Percentiles rank a stretch among this genome's conserved stretches.
These are phyloP conservation scores for Chelon labrosus DNA, from an alignment of 2,797 vertebrate genomes.

Conservation along the genomic window DNA sequence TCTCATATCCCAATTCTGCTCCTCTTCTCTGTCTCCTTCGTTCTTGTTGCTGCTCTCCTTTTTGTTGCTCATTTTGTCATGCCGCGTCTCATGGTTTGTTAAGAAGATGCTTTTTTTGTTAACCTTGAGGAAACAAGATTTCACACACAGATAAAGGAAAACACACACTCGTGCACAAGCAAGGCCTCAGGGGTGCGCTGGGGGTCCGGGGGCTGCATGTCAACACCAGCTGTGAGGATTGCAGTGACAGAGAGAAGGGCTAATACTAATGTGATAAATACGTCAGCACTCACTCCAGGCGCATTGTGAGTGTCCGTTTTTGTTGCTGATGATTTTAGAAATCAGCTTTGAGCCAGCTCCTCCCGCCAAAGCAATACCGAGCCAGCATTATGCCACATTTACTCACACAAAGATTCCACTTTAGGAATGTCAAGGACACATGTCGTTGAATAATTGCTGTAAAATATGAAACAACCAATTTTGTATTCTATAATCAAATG, in stretches of 20 bases:
- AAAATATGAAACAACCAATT: not conserved
- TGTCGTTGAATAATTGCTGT: not conserved
- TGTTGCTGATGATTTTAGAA: slow-evolving; percentile 52
- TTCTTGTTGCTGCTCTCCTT: slow-evolving; percentile 11
- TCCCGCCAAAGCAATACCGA: slow-evolving; percentile 42
- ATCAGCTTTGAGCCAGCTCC: slow-evolving; percentile 42
- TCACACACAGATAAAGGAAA: slow-evolving; percentile 34
- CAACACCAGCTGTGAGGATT: slow-evolving; percentile 81
- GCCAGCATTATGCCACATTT: slow-evolving; percentile 47
- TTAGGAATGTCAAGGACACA: slow-evolving; percentile 21
- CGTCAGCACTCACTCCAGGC: slow-evolving; percentile 79
- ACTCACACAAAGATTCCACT: slow-evolving; percentile 4
- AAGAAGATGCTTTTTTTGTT: slow-evolving; percentile 20
- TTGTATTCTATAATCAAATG: not conserved
- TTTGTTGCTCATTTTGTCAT: slow-evolving; percentile 15
- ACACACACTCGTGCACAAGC: slow-evolving; percentile 23
- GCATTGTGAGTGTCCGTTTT: slow-evolving; percentile 57
- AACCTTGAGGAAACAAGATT: slow-evolving; percentile 60
- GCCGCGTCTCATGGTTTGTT: slow-evolving; percentile 20
- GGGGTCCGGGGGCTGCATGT: slow-evolving; percentile 71
- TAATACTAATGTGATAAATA: slow-evolving; percentile 89
- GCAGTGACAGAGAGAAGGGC: slow-evolving; percentile 80
- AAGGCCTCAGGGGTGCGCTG: slow-evolving; percentile 71
- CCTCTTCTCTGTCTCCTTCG: slow-evolving; percentile 9
- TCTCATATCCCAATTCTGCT: slow-evolving; percentile 27